These are phyloP conservation scores for Geotrypetes seraphini DNA, from an alignment of 2,797 vertebrate genomes.

Conservation along the genomic window DNA sequence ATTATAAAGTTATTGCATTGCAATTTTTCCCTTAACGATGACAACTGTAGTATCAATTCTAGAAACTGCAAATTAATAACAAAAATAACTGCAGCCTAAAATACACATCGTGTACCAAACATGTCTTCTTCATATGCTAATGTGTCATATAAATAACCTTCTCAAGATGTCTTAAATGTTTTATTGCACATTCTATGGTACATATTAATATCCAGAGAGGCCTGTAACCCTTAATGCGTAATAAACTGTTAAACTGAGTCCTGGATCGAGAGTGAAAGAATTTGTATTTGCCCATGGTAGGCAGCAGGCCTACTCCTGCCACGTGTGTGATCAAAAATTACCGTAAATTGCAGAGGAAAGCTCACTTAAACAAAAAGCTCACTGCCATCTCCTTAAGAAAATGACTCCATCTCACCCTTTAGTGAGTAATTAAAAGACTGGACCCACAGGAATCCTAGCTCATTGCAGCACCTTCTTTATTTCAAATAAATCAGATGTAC, in stretches of 20 bases:
- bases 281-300: too few species aligned
- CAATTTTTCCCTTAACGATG: conserved; percentile 32
- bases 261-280: too few species aligned
- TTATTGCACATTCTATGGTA: conserved; percentile 54
- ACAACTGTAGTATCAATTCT: conserved; percentile 33
- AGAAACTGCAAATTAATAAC: conserved; percentile 32
- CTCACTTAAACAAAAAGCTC: conserved; percentile 11
- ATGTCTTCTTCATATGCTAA: conserved; percentile 40
- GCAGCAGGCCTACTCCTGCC: too few species aligned
- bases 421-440: conserved; percentile 28
- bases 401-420: conserved; percentile 16
- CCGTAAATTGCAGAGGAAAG: too few species aligned
- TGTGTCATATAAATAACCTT: conserved; percentile 58
- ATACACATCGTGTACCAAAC: conserved; percentile 38
- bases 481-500: too few species aligned
- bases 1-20: conserved; percentile 30
- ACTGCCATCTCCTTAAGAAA: conserved; percentile 3
- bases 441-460: too few species aligned
- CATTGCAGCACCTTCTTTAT: too few species aligned
- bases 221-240: conserved; percentile 15
- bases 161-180: conserved; percentile 38
- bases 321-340: too few species aligned
- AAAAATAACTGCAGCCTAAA: conserved; percentile 25
- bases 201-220: conserved; percentile 27
- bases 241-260: conserved; percentile 24